Evolutionary conservation across 2,113 vertebrate species (phyloP), one percentile per base, ranked within the genome.

Genomic region (Boleophthalmus pectinirostris): DNA sequence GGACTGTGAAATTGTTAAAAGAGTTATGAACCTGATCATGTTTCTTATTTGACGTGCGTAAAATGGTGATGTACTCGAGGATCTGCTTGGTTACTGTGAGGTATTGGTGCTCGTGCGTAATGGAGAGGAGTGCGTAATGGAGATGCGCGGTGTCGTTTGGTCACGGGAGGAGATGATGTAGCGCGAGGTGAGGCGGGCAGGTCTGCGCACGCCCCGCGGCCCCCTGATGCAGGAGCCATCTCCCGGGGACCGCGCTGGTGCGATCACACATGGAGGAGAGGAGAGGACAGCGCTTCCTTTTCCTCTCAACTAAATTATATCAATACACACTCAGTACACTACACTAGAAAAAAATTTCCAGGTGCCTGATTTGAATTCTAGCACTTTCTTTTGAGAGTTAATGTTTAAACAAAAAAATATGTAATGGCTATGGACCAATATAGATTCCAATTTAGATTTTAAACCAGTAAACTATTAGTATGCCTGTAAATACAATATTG

Each of bases 121-220:
- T 35, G 57, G 14, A 60, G 23, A 9, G n/a, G n/a, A n/a, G 29
- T 43, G 33, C 8, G 33, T 35, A 35, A 63, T 35, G 57, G 14
- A 60, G 23, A 9, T 18, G 61, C 38, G 61, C 3, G 60, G 13
- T 23, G 9, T 57, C 65, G 78, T 73, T n/a, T 72, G 81, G 45
- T 49, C 29, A 49, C 49, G 56, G 21, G 68, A 68, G 53, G 60
- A 58, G 80, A 58, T 61, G 85, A 69, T 75, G 77, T 64, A 75
- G 68, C 72, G n/a, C 73, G 72, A 79, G 83, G 80, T 79, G 85
- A 88, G 51, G 20, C 21, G 70, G 90, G 85, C 96, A 93, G 90
- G 95, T 82, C 92, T 33, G 47, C 91, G 75, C 95, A 91, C 76
- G 94, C 79, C 84, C 66, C 1, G 13, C 13, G 74, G 76, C 75